Evolutionary conservation across 2,797 vertebrate species (phyloP).

Genomic region (Falco naumanni): DNA sequence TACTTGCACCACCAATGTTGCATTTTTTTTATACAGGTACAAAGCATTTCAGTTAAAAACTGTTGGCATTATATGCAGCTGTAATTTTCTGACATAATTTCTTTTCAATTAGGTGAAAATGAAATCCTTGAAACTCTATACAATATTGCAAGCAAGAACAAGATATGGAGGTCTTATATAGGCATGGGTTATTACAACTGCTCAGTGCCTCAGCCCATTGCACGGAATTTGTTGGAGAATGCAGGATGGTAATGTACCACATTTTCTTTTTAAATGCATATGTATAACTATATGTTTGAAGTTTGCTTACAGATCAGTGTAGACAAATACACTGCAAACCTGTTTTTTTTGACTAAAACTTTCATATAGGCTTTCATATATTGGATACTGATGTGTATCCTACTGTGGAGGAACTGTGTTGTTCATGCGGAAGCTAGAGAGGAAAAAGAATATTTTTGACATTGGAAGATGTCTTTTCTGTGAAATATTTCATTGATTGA

Average conservation of each 20-base stretch:
- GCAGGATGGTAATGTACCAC: constrained; percentile 89
- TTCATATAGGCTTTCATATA: neutral
- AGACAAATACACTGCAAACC: neutral
- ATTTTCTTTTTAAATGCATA: neutral
- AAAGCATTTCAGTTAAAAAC: neutral
- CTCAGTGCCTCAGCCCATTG: constrained; percentile 89
- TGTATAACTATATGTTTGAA: neutral
- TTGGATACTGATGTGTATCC: neutral
- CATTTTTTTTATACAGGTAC: neutral
- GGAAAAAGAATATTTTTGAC: neutral
- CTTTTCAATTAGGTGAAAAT: constrained; percentile 88
- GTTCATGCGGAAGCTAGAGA: neutral
- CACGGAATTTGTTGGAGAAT: constrained; percentile 94
- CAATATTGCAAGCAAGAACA: constrained; percentile 91
- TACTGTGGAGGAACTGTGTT: neutral
- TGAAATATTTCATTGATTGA: neutral
- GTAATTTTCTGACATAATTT: constrained; percentile 47
- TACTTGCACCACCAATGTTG: neutral
- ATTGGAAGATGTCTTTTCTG: neutral
- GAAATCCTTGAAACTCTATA: constrained; percentile 89
- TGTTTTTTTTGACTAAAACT: neutral
- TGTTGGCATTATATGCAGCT: neutral
- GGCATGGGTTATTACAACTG: constrained; percentile 99
- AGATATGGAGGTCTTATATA: constrained; percentile 96
- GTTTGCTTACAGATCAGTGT: neutral